Percentiles rank a stretch among this genome's conserved stretches.
Evolutionary conservation across 2,113 vertebrate genomes (phyloP).

Genomic region (Microtus pennsylvanicus): DNA sequence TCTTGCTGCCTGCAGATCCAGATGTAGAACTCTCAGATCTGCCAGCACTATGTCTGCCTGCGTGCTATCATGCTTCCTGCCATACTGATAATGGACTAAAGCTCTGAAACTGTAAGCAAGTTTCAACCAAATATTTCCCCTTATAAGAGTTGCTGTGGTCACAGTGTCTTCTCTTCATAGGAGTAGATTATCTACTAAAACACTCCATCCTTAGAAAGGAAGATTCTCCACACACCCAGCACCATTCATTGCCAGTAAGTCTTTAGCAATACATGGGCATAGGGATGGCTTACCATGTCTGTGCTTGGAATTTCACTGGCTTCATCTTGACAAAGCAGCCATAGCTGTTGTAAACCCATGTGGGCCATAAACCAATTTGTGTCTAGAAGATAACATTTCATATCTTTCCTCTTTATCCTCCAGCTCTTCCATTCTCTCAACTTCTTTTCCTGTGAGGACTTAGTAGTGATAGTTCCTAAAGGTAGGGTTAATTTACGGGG

Average conservation of each 20-base stretch:
- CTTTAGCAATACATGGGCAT: too few species aligned
- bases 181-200: neutral
- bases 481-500: neutral
- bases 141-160: neutral
- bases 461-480: too few species aligned
- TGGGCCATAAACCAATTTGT: too few species aligned
- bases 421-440: neutral
- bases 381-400: neutral
- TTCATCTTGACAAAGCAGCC: neutral
- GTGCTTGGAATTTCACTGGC: neutral
- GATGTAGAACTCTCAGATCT: neutral
- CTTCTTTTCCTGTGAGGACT: neutral
- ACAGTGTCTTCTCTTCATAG: neutral
- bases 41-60: neutral
- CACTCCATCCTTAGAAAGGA: neutral
- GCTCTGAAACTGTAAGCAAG: neutral
- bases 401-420: too few species aligned
- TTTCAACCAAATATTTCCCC: neutral
- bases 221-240: too few species aligned
- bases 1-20: neutral
- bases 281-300: too few species aligned
- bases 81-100: neutral
- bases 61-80: neutral
- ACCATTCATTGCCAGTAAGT: neutral
- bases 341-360: neutral